Conservation (phyloP, 2,797 vertebrate genomes). For the Tarsius wallacei region DNA sequence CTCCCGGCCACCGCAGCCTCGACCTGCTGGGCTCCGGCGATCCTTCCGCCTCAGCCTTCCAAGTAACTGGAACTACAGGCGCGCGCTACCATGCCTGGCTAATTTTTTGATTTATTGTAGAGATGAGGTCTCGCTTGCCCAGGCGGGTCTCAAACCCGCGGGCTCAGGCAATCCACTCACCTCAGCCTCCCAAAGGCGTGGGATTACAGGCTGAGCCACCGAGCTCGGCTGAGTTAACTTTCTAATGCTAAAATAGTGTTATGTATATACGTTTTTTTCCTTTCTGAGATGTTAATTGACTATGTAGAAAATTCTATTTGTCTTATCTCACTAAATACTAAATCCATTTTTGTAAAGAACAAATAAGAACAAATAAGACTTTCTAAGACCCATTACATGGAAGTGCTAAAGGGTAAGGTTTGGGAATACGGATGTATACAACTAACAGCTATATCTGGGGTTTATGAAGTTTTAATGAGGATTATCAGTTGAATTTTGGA, state of each 20-base stretch:
- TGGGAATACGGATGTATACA: background rate
- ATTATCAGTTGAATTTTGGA: background rate
- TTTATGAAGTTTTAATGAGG: background rate
- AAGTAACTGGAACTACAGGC: too few species aligned
- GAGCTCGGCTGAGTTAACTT: too few species aligned
- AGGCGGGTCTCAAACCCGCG: too few species aligned
- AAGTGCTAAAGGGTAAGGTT: background rate
- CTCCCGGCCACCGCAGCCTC: too few species aligned
- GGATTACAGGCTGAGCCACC: too few species aligned
- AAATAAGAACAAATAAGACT: background rate
- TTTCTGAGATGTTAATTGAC: slow-evolving; percentile 51
- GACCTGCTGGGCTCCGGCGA: too few species aligned
- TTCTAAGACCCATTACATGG: background rate
- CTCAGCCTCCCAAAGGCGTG: too few species aligned
- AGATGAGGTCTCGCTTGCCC: too few species aligned
- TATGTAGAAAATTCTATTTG: slow-evolving; percentile 34
- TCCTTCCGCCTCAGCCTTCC: too few species aligned
- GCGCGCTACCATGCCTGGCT: too few species aligned
- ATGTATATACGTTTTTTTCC: background rate
- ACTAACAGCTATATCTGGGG: background rate
- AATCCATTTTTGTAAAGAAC: background rate
- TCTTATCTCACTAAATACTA: slow-evolving; percentile 51
- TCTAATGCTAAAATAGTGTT: slow-evolving; percentile 38
- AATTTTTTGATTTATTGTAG: too few species aligned
- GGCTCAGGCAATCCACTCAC: too few species aligned